Conservation (phyloP, 2,797 vertebrate species). For the Chrysocyon brachyurus region DNA sequence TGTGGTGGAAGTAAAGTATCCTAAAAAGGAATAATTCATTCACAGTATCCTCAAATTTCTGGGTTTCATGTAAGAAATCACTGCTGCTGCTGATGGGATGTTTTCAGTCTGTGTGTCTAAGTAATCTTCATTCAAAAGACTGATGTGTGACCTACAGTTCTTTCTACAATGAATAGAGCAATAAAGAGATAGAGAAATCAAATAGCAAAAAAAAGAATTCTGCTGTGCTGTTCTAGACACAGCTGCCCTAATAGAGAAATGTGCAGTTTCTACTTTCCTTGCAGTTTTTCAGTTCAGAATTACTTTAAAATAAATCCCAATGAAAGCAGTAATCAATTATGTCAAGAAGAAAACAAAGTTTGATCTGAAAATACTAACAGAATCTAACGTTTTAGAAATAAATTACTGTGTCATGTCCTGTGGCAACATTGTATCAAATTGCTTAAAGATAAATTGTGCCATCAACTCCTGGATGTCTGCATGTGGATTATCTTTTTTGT, state of each 20-base stretch:
- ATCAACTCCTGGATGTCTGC: conserved; percentile 29
- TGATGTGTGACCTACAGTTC: conserved; percentile 70
- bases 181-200: conserved; percentile 59
- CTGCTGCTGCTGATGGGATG: neutral
- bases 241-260: conserved; percentile 70
- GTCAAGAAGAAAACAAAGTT: conserved; percentile 81
- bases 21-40: neutral
- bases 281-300: conserved; percentile 75
- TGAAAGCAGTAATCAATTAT: conserved; percentile 80
- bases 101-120: conserved; percentile 50
- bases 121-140: conserved; percentile 54
- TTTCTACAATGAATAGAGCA: conserved; percentile 66
- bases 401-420: conserved; percentile 70
- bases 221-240: conserved; percentile 65
- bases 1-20: neutral
- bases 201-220: conserved; percentile 57
- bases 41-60: neutral
- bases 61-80: conserved; percentile 7
- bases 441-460: conserved; percentile 74
- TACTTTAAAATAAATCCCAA: conserved; percentile 80
- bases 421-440: conserved; percentile 66
- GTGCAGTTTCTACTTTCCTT: conserved; percentile 71
- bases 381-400: conserved; percentile 77
- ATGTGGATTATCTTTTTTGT: conserved; percentile 34
- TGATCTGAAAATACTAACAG: conserved; percentile 80